Conservation (phyloP, 2,888 invertebrate genomes). For the Diplolepis rosae region DNA sequence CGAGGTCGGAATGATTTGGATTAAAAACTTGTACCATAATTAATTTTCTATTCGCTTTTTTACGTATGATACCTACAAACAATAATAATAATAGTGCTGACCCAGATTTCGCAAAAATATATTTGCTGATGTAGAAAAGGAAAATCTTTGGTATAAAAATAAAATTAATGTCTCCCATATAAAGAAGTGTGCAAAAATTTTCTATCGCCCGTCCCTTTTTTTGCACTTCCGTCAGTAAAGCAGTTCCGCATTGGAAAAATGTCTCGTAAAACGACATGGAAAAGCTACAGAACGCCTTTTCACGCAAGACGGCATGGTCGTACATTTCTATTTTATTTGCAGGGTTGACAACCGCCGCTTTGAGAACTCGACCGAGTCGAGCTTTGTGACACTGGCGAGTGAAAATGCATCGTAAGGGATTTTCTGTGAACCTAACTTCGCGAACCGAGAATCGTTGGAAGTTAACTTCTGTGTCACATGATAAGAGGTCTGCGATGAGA, state of each 20-base stretch:
- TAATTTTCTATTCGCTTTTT: too few species aligned
- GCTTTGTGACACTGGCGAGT: constrained; percentile 17
- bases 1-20: too few species aligned
- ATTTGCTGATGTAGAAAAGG: too few species aligned
- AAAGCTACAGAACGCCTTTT: not conserved
- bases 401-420: constrained; percentile 28
- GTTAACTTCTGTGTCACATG: constrained; percentile 21
- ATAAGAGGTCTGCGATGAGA: constrained; percentile 14
- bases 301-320: not conserved
- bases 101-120: too few species aligned
- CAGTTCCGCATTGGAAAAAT: not conserved
- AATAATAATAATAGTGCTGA: too few species aligned
- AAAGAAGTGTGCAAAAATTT: not conserved
- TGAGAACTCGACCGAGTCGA: constrained; percentile 28
- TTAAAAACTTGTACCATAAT: too few species aligned
- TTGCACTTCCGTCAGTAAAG: not conserved
- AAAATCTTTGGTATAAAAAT: too few species aligned
- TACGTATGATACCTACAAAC: too few species aligned
- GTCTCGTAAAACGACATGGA: not conserved
- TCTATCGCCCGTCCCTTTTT: not conserved
- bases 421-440: constrained; percentile 11
- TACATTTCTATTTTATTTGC: constrained; percentile 27
- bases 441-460: constrained; percentile 1
- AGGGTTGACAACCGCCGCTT: constrained; percentile 23
- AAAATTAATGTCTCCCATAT: not conserved